phyloP scores from a whole-genome alignment of 2,888 invertebrate species.

The Cephus rjabovi region DNA sequence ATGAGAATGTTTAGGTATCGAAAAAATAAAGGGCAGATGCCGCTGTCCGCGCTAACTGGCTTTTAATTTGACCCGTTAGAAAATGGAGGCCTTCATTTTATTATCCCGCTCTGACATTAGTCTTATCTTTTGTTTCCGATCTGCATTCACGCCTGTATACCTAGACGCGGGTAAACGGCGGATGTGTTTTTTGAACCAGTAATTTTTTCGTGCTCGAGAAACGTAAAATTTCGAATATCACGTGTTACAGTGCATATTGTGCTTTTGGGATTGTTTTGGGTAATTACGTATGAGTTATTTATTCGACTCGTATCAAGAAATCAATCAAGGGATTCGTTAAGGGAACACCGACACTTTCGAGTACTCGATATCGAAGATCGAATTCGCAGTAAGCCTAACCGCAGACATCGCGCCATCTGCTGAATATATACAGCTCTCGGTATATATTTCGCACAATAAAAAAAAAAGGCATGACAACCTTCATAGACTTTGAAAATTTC shows the following conservation, averaged over 20 bases:
- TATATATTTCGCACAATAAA: constrained; percentile 28
- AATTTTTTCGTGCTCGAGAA: constrained; percentile 30
- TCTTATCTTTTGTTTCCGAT: constrained; percentile 27
- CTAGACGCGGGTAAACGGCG: constrained; percentile 19
- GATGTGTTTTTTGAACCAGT: constrained; percentile 23
- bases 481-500: constrained; percentile 30
- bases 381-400: constrained; percentile 28
- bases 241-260: background rate
- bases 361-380: constrained; percentile 29
- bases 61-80: constrained; percentile 29
- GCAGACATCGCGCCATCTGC: background rate
- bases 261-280: background rate
- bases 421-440: background rate
- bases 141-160: constrained; percentile 16
- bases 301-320: background rate
- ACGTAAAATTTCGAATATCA: constrained; percentile 25
- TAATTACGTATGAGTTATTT: background rate
- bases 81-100: constrained; percentile 27
- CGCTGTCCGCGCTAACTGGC: constrained; percentile 23
- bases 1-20: background rate
- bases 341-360: background rate
- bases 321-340: background rate
- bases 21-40: constrained; percentile 11
- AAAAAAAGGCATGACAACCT: constrained; percentile 49
- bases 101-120: constrained; percentile 27